A percentile compares a stretch with the other conserved stretches of the same genome.
phyloP scores from a whole-genome alignment of 2,797 vertebrate genomes.

The Paguma larvata region DNA sequence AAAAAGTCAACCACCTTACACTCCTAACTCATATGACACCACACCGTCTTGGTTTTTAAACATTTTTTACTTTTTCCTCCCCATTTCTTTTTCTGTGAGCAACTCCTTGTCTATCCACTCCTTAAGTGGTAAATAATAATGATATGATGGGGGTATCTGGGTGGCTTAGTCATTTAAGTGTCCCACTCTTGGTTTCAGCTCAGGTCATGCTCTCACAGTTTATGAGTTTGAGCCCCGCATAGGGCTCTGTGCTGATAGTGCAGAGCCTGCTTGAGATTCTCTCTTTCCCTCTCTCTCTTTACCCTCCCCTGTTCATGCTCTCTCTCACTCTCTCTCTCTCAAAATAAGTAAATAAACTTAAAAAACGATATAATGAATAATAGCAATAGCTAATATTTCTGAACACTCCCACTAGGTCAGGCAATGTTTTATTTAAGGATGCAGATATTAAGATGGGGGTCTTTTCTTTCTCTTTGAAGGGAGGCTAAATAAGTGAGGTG shows the following conservation, averaged over 20 bases:
- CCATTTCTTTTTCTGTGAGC: neutral
- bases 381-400: neutral
- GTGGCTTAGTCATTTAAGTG: too few relatives aligned
- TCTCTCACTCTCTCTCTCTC: too few relatives aligned
- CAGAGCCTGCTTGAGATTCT: too few relatives aligned
- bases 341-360: too few relatives aligned
- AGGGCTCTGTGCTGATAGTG: too few relatives aligned
- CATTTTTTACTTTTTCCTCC: neutral
- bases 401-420: neutral
- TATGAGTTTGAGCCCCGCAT: too few relatives aligned
- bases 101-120: neutral
- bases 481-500: neutral
- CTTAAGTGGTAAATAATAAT: constrained; percentile 40
- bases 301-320: too few relatives aligned
- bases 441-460: neutral
- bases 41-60: neutral
- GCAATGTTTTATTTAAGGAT: constrained; percentile 19
- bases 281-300: too few relatives aligned
- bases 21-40: neutral
- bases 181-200: too few relatives aligned
- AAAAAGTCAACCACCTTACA: neutral
- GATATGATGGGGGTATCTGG: neutral
- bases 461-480: constrained; percentile 1
- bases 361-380: neutral
- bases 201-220: too few relatives aligned